These are phyloP conservation scores for Halyomorpha halys DNA, from an alignment of 1,140 invertebrate species.

Conservation along the genomic window DNA sequence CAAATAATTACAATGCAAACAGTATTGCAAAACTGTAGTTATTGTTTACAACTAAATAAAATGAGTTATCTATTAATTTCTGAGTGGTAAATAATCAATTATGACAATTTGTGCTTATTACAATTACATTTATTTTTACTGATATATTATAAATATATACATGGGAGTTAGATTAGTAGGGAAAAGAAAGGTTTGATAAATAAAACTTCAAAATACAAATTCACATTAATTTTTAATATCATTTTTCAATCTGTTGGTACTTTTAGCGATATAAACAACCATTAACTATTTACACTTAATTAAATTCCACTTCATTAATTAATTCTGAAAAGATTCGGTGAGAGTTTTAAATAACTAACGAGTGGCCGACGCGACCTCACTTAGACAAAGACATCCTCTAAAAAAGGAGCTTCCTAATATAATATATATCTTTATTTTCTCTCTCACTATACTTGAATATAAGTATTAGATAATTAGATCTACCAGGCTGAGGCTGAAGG, in stretches of 20 bases:
- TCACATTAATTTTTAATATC: constrained; percentile 29
- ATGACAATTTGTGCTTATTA: too few relatives aligned
- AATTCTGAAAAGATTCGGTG: constrained; percentile 8
- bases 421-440: constrained; percentile 11
- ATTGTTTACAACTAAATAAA: too few relatives aligned
- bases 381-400: constrained; percentile 10
- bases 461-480: neutral
- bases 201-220: constrained; percentile 24
- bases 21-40: too few relatives aligned
- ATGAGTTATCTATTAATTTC: too few relatives aligned
- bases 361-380: neutral
- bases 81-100: too few relatives aligned
- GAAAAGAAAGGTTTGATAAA: constrained; percentile 6
- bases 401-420: constrained; percentile 6
- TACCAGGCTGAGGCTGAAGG: constrained; percentile 9
- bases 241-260: constrained; percentile 29
- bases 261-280: constrained; percentile 33
- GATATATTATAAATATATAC: too few relatives aligned
- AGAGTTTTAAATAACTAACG: neutral
- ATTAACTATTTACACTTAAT: constrained; percentile 31
- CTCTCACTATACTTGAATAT: constrained; percentile 9
- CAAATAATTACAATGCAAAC: too few relatives aligned
- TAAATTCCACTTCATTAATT: constrained; percentile 10
- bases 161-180: too few relatives aligned
- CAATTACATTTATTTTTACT: too few relatives aligned